These are phyloP conservation scores for Rhopalosiphum padi DNA, from an alignment of 1,140 invertebrate genomes.

Conservation along the genomic window DNA sequence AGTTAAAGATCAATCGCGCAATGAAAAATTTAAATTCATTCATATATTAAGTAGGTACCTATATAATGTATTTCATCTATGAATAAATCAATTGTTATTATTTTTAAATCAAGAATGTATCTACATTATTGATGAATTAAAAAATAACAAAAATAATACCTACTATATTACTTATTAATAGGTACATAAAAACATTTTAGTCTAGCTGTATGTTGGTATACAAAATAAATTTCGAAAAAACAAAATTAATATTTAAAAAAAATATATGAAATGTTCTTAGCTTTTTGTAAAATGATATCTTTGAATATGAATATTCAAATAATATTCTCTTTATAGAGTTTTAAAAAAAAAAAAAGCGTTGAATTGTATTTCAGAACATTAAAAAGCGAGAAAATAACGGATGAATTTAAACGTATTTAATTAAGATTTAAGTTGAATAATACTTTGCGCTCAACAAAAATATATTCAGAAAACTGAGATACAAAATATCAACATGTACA, in stretches of 20 bases:
- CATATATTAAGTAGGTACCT: neutral
- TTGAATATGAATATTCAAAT: constrained; percentile 10
- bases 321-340: neutral
- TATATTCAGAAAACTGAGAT: neutral
- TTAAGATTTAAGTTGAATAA: neutral
- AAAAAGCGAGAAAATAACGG: neutral
- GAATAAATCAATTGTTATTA: neutral
- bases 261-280: neutral
- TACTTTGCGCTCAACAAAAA: neutral
- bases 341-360: neutral
- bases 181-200: neutral
- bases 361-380: neutral
- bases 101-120: neutral
- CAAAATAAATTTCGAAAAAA: neutral
- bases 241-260: neutral
- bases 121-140: neutral
- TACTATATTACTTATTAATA: neutral
- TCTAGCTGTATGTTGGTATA: neutral
- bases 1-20: neutral
- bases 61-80: no score
- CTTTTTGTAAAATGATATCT: neutral
- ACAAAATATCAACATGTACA: neutral
- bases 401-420: neutral
- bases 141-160: neutral
- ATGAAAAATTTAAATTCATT: neutral